A percentile compares a stretch with the other conserved stretches of the same genome.
Conservation (phyloP, 2,113 vertebrate species). For the Vulpes vulpes region DNA sequence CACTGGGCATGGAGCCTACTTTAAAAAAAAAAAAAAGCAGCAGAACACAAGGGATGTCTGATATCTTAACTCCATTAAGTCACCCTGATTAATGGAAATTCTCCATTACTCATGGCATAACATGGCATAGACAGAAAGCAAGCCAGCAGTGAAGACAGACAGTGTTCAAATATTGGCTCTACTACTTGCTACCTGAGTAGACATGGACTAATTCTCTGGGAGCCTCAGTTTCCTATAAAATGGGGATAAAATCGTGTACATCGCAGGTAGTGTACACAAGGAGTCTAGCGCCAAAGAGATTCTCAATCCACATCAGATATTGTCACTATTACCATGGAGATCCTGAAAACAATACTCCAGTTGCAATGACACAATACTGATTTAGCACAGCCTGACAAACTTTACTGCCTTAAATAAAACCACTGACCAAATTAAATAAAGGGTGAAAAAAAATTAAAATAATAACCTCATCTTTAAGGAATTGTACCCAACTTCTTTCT, state of each 20-base stretch:
- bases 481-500: not conserved
- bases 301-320: not conserved
- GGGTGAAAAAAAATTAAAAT: not conserved
- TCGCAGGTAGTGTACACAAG: not conserved
- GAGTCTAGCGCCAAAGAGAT: not conserved
- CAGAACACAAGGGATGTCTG: not conserved
- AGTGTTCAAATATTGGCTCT: not conserved
- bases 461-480: not conserved
- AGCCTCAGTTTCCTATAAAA: not conserved
- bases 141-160: not conserved
- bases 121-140: not conserved
- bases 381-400: not conserved
- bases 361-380: not conserved
- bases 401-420: not conserved
- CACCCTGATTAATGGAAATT: not conserved
- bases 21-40: not conserved
- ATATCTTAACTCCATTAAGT: not conserved
- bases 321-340: not conserved
- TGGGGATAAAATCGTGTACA: not conserved
- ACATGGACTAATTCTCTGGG: not conserved
- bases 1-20: not conserved
- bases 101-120: not conserved
- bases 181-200: not conserved
- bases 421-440: not conserved
- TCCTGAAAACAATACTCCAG: not conserved